A percentile compares a stretch with the other conserved stretches of the same genome.
Conservation (phyloP, 2,113 vertebrate species). For the Eulacestoma nigropectus region DNA sequence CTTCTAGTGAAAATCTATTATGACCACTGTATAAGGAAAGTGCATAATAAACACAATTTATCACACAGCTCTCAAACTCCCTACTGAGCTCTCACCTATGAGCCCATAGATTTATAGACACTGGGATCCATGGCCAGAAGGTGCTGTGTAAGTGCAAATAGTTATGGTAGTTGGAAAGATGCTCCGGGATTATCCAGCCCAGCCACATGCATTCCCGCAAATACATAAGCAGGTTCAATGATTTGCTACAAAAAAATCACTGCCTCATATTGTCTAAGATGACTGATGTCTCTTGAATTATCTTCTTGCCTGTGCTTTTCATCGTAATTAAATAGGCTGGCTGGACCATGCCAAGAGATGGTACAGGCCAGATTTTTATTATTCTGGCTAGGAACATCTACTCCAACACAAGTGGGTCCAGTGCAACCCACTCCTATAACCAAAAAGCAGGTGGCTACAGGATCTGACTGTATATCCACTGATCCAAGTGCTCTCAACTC, state of each 20-base stretch:
- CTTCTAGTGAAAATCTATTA: neutral
- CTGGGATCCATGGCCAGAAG: neutral
- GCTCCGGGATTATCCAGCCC: neutral
- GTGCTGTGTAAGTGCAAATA: slow-evolving; percentile 12
- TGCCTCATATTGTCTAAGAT: neutral
- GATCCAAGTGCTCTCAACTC: neutral
- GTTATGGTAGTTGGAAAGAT: slow-evolving; percentile 12
- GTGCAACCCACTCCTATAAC: neutral
- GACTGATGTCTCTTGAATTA: slow-evolving; percentile 49
- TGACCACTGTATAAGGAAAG: neutral
- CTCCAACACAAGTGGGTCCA: neutral
- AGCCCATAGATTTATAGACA: neutral
- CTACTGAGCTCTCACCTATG: neutral
- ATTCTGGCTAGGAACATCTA: neutral
- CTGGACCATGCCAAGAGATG: neutral
- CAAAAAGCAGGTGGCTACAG: neutral
- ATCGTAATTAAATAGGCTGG: slow-evolving; percentile 55
- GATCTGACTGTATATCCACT: neutral
- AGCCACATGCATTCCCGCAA: slow-evolving; percentile 25
- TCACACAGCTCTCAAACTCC: neutral
- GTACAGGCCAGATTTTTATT: slow-evolving; percentile 13
- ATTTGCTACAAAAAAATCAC: slow-evolving; percentile 8
- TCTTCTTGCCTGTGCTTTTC: slow-evolving; percentile 35
- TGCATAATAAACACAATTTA: neutral
- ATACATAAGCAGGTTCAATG: neutral